phyloP scores from a whole-genome alignment of 2,888 invertebrate genomes.

The Platycheirus albimanus region DNA sequence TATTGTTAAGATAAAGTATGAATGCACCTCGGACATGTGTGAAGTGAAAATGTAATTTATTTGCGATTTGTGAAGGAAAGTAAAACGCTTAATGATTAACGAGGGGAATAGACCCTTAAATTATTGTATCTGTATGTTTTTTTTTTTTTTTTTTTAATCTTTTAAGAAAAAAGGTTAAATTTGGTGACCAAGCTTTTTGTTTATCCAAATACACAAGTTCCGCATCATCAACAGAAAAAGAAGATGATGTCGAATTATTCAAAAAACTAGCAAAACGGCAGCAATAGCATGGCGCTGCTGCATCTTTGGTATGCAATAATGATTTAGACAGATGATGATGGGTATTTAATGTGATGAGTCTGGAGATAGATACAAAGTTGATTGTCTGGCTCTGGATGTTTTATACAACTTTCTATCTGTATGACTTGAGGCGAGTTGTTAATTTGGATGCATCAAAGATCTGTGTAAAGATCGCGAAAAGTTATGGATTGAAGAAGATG shows the following conservation, averaged over 20 bases:
- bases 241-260: not conserved
- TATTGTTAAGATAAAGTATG: conserved; percentile 37
- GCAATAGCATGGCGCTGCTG: conserved; percentile 3
- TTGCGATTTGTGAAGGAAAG: conserved; percentile 51
- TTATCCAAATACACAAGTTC: conserved; percentile 26
- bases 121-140: not conserved
- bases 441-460: conserved; percentile 32
- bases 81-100: conserved; percentile 39
- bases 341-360: conserved; percentile 56
- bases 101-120: conserved; percentile 20
- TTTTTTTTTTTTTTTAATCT: not conserved
- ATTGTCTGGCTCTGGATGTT: not conserved
- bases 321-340: conserved; percentile 65
- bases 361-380: not conserved
- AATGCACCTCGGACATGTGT: conserved; percentile 29
- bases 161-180: conserved; percentile 9
- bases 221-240: conserved; percentile 37
- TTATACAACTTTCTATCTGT: conserved; percentile 59
- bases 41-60: conserved; percentile 62
- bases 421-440: conserved; percentile 45
- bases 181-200: not conserved
- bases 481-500: conserved; percentile 3
- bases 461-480: not conserved
- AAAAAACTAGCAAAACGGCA: not conserved
- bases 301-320: conserved; percentile 27